Evolutionary conservation across 2,888 invertebrate species (phyloP).

Genomic region (Dione juno): DNA sequence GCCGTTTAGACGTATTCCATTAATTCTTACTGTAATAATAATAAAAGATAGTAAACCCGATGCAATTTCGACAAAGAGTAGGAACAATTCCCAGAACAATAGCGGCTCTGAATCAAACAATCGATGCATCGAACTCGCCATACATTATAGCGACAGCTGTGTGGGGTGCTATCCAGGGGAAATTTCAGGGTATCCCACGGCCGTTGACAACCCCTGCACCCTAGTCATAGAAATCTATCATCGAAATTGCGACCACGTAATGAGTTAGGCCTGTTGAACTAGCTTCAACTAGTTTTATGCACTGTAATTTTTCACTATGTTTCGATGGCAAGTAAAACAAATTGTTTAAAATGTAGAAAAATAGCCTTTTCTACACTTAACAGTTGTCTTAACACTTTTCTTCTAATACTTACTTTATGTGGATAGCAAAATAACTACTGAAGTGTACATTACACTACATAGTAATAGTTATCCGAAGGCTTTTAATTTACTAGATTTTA

Average conservation of each 20-base stretch:
- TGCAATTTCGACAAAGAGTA: slow-evolving; percentile 43
- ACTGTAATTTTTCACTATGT: neutral
- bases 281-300: neutral
- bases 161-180: slow-evolving; percentile 56
- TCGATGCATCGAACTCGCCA: slow-evolving; percentile 66
- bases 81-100: slow-evolving; percentile 62
- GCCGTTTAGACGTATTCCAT: slow-evolving; percentile 37
- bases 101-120: slow-evolving; percentile 72
- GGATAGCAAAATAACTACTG: no score
- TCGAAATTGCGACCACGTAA: slow-evolving; percentile 8
- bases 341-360: no score
- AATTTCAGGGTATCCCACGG: slow-evolving; percentile 73
- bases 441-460: no score
- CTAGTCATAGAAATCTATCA: slow-evolving; percentile 35
- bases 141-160: slow-evolving; percentile 76
- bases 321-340: neutral
- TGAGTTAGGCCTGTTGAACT: slow-evolving; percentile 3
- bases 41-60: slow-evolving; percentile 43
- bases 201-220: slow-evolving; percentile 53
- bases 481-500: no score
- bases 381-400: no score
- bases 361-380: neutral
- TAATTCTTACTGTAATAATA: slow-evolving; percentile 42
- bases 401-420: no score
- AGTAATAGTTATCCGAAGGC: no score